Conservation (phyloP, 2,888 invertebrate genomes). For the Pristionchus exspectatus region DNA sequence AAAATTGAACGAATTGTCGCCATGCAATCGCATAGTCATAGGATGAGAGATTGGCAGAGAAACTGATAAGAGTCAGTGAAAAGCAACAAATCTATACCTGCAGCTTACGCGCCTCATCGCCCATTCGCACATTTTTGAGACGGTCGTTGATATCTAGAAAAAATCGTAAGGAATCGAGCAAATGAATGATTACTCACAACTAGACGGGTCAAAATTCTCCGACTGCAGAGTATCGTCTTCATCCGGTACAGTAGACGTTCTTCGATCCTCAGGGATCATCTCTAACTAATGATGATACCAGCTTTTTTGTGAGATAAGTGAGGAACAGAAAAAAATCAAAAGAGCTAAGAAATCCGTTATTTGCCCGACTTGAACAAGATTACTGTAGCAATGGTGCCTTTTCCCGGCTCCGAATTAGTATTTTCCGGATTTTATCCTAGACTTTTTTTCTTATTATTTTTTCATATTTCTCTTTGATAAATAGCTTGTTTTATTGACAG, state of each 20-base stretch:
- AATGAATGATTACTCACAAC: slow-evolving; percentile 59
- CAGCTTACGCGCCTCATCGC: slow-evolving; percentile 74
- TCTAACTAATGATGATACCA: not conserved
- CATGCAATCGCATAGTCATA: no score
- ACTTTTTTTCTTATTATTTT: not conserved
- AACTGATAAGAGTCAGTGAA: slow-evolving; percentile 56
- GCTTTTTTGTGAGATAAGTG: not conserved
- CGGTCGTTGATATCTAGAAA: slow-evolving; percentile 70
- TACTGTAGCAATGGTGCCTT: not conserved
- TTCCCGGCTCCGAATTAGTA: not conserved
- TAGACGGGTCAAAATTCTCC: slow-evolving; percentile 67
- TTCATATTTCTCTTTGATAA: not conserved
- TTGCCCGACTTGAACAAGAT: no score
- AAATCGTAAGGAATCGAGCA: not conserved
- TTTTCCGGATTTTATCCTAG: not conserved
- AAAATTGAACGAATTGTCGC: not conserved
- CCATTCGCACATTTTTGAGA: slow-evolving; percentile 69
- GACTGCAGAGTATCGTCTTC: slow-evolving; percentile 55
- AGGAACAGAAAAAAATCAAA: not conserved
- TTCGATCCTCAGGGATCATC: slow-evolving; percentile 49
- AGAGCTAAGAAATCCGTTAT: not conserved
- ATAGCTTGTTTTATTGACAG: not conserved
- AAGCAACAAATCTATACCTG: slow-evolving; percentile 54
- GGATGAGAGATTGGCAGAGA: not conserved
- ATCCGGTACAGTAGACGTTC: slow-evolving; percentile 4